These are phyloP conservation scores for Chrysodeixis includens DNA, from an alignment of 2,888 invertebrate genomes.

Conservation along the genomic window DNA sequence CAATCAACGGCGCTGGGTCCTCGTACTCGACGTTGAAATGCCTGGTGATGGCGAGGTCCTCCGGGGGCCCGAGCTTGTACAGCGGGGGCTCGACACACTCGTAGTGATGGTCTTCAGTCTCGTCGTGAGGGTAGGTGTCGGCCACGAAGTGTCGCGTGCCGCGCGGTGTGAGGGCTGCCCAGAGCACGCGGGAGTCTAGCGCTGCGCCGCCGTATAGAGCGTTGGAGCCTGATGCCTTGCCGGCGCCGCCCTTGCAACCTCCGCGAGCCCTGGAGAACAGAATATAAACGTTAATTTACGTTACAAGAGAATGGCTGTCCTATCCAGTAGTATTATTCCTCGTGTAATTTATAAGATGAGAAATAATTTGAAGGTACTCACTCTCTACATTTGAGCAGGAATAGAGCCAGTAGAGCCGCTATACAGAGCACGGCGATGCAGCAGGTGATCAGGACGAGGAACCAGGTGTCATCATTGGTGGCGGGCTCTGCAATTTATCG, in stretches of 20 bases:
- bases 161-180: conserved; percentile 95
- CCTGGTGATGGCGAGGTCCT: conserved; percentile 90
- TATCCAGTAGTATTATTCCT: too few species aligned
- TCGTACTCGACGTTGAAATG: conserved; percentile 95
- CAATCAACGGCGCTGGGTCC: conserved; percentile 93
- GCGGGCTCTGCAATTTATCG: conserved; percentile 75
- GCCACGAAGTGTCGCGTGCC: conserved; percentile 94
- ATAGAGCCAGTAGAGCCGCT: conserved; percentile 93
- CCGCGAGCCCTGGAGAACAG: conserved; percentile 77
- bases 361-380: conserved; percentile 85
- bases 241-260: conserved; percentile 88
- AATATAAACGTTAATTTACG: too few species aligned
- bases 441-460: conserved; percentile 93
- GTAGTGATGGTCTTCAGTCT: conserved; percentile 91
- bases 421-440: conserved; percentile 94
- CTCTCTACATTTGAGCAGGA: conserved; percentile 95
- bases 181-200: conserved; percentile 92
- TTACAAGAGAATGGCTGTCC: too few species aligned
- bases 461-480: conserved; percentile 94
- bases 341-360: too few species aligned
- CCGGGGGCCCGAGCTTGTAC: conserved; percentile 85
- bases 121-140: conserved; percentile 90
- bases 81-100: conserved; percentile 91
- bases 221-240: conserved; percentile 86
- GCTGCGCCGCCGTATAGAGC: conserved; percentile 86